Evolutionary conservation across 2,888 invertebrate genomes (phyloP), one percentile per base, ranked within the genome.

Genomic region (Drosophila siamana): DNA sequence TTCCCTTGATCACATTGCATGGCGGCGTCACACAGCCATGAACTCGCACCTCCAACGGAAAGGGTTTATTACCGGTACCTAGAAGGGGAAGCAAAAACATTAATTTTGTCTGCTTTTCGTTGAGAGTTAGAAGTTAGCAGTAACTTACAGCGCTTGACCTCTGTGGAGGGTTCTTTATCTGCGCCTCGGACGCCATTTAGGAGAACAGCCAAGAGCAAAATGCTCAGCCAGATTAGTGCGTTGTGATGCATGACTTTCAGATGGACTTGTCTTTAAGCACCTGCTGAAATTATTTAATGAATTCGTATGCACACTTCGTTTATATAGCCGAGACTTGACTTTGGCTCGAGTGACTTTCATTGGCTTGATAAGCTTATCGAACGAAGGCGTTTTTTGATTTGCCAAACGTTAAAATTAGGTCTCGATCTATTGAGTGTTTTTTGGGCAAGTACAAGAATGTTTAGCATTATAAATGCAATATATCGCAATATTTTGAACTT

Each of bases 1-100:
- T 65, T 9, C 92, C 92, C 52, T 91, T 91, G 0, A 86, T n/a
- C 1, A 92, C 78, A 24, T 78, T 56, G 33, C 92, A 92, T 0
- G 92, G 92, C n/a, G 89, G 90, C 2, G 59, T 65, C 0, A 77
- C 71, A 59, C 92, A 92, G 16, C 89, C 89, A 0, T 61, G 52
- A 1, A 92, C 73, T 2, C 79, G 76, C 1, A 92, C 91, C 16
- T 68, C 81, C 52, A 88, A 30, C 0, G 92, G 90, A 36, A 77
- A 81, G 0, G 91, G 91, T 51, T 88, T 90, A 2, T 61, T 64
- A 5, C 68, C 73, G 4, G 87, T 75, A 44, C 90, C 91, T 90
- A 26, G 0, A 30, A 19, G 3, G 3, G 3, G 3, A 19, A 19
- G 8, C 8, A n/a, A 24, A 15, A 5, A 2, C 11, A n/a, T 46